Percentiles rank a stretch among this genome's conserved stretches.
Evolutionary conservation across 2,113 vertebrate species (phyloP).

Genomic region (Bubo blakistoni): DNA sequence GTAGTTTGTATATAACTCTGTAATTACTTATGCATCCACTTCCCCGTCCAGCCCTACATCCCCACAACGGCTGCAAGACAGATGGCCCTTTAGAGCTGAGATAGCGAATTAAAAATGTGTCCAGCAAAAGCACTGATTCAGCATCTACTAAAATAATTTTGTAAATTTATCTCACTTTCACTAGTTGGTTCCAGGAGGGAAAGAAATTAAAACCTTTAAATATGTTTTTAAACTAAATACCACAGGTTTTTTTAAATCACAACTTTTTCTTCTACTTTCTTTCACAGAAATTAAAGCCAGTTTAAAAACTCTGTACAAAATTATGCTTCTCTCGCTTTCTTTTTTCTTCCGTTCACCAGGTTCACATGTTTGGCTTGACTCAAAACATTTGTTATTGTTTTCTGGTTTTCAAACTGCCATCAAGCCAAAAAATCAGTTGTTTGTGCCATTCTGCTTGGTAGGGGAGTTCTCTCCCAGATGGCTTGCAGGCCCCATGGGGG

Average conservation of each 20-base stretch:
- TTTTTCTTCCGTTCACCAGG: background rate
- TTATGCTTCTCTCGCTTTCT: background rate
- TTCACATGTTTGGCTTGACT: background rate
- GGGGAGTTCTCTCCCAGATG: background rate
- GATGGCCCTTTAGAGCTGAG: slow-evolving; percentile 49
- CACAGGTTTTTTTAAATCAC: background rate
- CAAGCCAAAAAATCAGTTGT: background rate
- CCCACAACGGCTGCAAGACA: slow-evolving; percentile 28
- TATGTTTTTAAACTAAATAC: background rate
- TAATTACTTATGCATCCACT: slow-evolving; percentile 42
- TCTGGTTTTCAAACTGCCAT: background rate
- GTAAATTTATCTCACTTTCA: background rate
- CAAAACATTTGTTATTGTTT: background rate
- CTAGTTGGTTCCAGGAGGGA: background rate
- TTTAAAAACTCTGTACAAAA: background rate
- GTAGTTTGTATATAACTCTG: slow-evolving; percentile 6
- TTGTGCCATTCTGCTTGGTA: background rate
- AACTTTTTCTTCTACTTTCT: background rate
- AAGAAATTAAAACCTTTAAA: slow-evolving; percentile 3
- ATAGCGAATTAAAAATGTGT: background rate
- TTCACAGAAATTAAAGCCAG: background rate
- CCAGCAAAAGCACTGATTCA: slow-evolving; percentile 43
- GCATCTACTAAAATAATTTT: slow-evolving; percentile 26
- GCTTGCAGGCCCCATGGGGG: background rate
- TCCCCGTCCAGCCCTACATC: slow-evolving; percentile 15